Conservation (phyloP, 2,113 vertebrate species). For the Ovis aries region ARS-UI_Ramb_v3.0 NC_056068.1:23625001-23625500, state of each 20-base stretch:
- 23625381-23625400: neutral
- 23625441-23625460: neutral
- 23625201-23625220: too few species aligned
- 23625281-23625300: neutral
- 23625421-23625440: neutral
- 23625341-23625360: neutral
- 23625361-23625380: neutral
- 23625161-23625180: fast-evolving
- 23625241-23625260: neutral
- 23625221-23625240: neutral
- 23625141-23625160: neutral
- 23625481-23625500: neutral
- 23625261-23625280: fast-evolving
- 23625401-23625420: neutral
- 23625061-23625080: neutral
- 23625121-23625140: neutral
- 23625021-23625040: neutral
- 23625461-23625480: neutral
- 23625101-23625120: neutral
- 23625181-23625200: neutral
- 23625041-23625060: neutral
- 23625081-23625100: neutral
- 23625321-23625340: neutral
- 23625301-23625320: neutral
- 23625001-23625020: neutral